Conservation (phyloP, 2,888 invertebrate genomes). For the Tuta absoluta region DNA sequence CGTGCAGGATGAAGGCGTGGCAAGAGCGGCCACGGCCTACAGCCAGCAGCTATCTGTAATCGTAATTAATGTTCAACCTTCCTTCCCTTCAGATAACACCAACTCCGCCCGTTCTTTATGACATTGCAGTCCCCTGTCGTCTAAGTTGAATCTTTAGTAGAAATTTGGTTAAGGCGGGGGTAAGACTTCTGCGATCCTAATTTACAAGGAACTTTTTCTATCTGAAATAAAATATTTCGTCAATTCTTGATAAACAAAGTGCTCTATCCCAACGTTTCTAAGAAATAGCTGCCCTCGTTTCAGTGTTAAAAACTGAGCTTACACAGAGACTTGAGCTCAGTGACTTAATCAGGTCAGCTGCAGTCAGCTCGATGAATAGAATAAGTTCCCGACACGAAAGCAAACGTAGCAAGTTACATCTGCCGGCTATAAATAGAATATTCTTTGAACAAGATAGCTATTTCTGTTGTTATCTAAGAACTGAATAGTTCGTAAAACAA, state of each 20-base stretch:
- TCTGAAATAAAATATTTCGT: too few species aligned
- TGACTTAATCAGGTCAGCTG: slow-evolving; percentile 10
- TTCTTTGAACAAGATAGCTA: neutral
- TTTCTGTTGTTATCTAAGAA: too few species aligned
- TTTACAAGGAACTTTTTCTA: neutral
- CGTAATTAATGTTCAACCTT: slow-evolving; percentile 28
- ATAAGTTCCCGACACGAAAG: neutral
- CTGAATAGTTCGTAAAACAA: too few species aligned
- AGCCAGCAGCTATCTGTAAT: slow-evolving; percentile 20
- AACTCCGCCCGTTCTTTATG: slow-evolving; percentile 33
- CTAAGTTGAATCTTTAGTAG: slow-evolving; percentile 1
- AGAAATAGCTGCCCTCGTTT: neutral
- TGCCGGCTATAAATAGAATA: neutral
- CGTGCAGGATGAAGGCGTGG: slow-evolving; percentile 19
- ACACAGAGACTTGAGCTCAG: slow-evolving; percentile 1
- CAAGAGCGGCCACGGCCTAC: slow-evolving; percentile 11
- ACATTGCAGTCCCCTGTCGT: slow-evolving; percentile 1
- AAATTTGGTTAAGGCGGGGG: neutral
- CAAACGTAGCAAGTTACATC: neutral
- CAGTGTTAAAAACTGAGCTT: neutral
- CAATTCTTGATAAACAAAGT: neutral
- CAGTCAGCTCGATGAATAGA: neutral
- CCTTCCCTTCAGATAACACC: slow-evolving; percentile 22
- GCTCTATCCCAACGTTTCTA: neutral
- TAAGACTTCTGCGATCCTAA: neutral